Conservation (phyloP, 2,797 vertebrate species). For the Alosa sapidissima region DNA sequence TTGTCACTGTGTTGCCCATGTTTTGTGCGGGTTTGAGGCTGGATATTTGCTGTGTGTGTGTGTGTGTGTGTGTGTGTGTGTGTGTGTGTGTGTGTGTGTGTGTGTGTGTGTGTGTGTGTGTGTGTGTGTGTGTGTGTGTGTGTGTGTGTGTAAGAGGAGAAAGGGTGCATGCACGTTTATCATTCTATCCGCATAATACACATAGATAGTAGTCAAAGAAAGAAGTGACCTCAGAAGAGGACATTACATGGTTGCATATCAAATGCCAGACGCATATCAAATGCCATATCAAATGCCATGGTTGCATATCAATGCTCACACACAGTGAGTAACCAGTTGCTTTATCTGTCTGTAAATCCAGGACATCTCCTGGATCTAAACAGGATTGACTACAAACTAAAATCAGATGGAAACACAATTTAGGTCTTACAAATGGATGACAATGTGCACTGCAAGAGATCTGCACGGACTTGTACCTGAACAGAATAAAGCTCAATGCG, state of each 20-base stretch:
- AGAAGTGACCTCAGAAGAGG: not conserved
- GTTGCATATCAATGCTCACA: not conserved
- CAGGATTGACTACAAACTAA: not conserved
- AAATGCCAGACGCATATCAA: not conserved
- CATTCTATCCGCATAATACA: not conserved
- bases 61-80: not conserved
- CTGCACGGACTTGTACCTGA: not conserved
- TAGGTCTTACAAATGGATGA: not conserved
- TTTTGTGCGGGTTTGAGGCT: not conserved
- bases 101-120: not conserved
- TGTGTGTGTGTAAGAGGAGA: not conserved
- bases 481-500: not conserved
- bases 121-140: not conserved
- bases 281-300: too few relatives aligned
- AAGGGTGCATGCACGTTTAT: not conserved
- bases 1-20: not conserved
- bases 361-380: not conserved
- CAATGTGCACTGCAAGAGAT: not conserved
- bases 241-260: not conserved
- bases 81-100: constrained; percentile 12
- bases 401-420: not conserved
- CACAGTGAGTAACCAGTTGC: too few relatives aligned
- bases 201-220: not conserved
- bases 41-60: not conserved
- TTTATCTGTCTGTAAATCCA: too few relatives aligned